A percentile compares a stretch with the other conserved stretches of the same genome.
phyloP scores from a whole-genome alignment of 2,888 invertebrate species.

The Choristoneura rosaceana region DNA sequence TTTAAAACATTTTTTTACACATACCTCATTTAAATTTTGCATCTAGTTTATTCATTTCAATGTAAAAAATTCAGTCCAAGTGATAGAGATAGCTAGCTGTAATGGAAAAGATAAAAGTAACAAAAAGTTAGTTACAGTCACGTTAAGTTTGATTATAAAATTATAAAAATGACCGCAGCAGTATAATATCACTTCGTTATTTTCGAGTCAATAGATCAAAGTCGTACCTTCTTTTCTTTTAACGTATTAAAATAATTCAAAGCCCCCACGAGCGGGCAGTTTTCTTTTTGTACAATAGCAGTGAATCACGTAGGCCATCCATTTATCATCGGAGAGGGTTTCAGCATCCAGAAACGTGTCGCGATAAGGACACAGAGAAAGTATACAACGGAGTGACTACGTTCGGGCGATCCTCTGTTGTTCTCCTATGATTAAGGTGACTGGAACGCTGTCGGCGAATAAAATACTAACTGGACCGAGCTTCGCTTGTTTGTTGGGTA shows the following conservation, averaged over 20 bases:
- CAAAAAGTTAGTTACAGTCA: neutral
- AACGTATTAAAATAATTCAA: slow-evolving; percentile 51
- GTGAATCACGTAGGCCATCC: slow-evolving; percentile 43
- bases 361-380: slow-evolving; percentile 37
- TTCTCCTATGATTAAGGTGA: neutral
- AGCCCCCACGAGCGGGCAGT: slow-evolving; percentile 47
- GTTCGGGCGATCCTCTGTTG: neutral
- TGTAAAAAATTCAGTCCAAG: neutral
- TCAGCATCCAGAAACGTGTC: slow-evolving; percentile 42
- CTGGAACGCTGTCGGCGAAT: neutral
- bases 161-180: neutral
- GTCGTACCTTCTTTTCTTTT: slow-evolving; percentile 49
- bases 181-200: slow-evolving; percentile 29
- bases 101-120: neutral
- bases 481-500: neutral
- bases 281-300: slow-evolving; percentile 48
- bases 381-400: slow-evolving; percentile 20
- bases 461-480: neutral
- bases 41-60: neutral
- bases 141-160: neutral
- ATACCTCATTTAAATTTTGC: slow-evolving; percentile 45
- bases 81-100: neutral
- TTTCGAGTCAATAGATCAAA: slow-evolving; percentile 47
- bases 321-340: slow-evolving; percentile 43
- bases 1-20: slow-evolving; percentile 62